Base-by-base conservation (phyloP, 2,113 vertebrate species). In the Anseranas semipalmata region DNA sequence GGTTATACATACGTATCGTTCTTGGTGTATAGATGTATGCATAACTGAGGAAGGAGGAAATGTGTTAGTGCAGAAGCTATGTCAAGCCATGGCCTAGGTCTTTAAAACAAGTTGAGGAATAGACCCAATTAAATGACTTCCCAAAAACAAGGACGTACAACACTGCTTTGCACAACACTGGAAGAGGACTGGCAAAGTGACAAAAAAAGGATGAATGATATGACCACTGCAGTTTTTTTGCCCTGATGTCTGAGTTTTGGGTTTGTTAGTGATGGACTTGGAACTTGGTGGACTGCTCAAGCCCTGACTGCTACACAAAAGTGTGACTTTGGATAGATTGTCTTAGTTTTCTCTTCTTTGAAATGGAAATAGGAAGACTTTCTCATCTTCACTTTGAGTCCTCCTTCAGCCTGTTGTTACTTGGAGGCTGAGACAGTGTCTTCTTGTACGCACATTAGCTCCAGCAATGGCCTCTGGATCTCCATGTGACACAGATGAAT, bases 311-410 rank as follows among this genome's bases (percentile, higher is more conserved):
- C 58, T 85, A 50, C 35, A 50, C 9, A n/a, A 2, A 72, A 82
- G 43, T 3, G 17, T 87, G 88, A 58, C 55, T 83, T 91, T 24
- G 39, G 41, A 87, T 66, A 65, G 33, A 6, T 82, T 59, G 46
- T 20, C 62, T 71, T 91, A 15, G 22, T 63, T 80, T 73, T 87
- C n/a, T 50, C 8, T 32, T 85, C 43, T 90, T 71, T 90, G 56
- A 93, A 94, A 84, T 45, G n/a, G 46, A 90, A 87, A 59, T 83
- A 95, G 39, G 18, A 41, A 65, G 17, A 27, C 79, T 85, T 91
- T 89, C 32, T 77, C 28, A 37, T 27, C 46, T 75, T 82, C 16
- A 19, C 52, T 88, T 66, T 8, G 73, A 62, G 35, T 66, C 59
- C 17, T 72, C 84, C 32, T 94, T 91, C 71, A 70, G 58, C 25